Conservation (phyloP, 2,113 vertebrate genomes). For the Genyomyrus donnyi region DNA sequence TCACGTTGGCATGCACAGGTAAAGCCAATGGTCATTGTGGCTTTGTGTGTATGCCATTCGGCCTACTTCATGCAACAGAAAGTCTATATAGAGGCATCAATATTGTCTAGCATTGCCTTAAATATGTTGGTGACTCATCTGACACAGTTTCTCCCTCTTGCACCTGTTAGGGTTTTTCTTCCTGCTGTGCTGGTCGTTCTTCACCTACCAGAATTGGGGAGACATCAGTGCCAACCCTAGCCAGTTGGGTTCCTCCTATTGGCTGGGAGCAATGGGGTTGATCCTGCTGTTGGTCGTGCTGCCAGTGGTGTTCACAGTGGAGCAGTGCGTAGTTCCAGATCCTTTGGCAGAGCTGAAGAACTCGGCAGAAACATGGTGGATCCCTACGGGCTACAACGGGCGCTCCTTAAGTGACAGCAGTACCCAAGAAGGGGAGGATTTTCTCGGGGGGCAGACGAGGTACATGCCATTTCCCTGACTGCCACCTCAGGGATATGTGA, state of each 20-base stretch:
- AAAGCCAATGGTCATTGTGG: neutral
- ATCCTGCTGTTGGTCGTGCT: conserved; percentile 35
- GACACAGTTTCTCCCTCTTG: neutral
- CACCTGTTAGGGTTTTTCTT: conserved; percentile 60
- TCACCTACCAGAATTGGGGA: conserved; percentile 54
- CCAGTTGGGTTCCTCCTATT: conserved; percentile 50
- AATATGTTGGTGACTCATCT: neutral
- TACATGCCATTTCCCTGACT: conserved; percentile 42
- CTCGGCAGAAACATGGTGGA: conserved; percentile 35
- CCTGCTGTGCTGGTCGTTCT: conserved; percentile 62
- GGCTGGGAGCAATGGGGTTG: conserved; percentile 60
- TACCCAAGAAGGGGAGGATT: neutral
- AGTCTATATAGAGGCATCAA: neutral
- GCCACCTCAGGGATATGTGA: neutral
- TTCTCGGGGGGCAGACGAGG: conserved; percentile 22
- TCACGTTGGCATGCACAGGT: conserved; percentile 62
- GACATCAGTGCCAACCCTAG: conserved; percentile 51
- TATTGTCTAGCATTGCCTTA: neutral
- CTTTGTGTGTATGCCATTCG: neutral
- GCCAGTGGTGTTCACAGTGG: conserved; percentile 41
- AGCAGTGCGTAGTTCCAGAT: conserved; percentile 51
- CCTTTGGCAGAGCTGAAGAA: conserved; percentile 51
- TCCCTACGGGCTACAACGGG: neutral
- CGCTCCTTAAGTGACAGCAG: conserved; percentile 33
- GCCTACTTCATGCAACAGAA: neutral